Conservation (phyloP, 2,888 invertebrate species). For the Acleris emargana region DNA sequence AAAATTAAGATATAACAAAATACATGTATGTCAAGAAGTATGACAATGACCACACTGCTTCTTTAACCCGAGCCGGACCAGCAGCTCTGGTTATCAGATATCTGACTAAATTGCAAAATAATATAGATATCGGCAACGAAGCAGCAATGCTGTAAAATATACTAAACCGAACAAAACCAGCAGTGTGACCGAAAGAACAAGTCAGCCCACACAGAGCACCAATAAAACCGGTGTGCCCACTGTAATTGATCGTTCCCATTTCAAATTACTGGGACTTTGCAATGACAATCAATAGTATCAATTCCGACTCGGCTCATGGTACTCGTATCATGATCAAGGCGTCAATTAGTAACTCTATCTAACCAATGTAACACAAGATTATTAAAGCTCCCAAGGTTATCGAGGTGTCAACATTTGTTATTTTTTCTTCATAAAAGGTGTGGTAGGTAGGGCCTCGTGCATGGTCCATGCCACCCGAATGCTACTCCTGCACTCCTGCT, state of each 20-base stretch:
- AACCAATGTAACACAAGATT: constrained; percentile 17
- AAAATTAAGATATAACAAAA: no score
- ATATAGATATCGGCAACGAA: no score
- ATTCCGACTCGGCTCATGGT: constrained; percentile 2
- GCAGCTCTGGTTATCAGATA: no score
- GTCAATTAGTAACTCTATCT: constrained; percentile 25
- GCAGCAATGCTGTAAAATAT: no score
- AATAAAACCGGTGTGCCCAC: constrained; percentile 24
- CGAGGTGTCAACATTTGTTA: background rate
- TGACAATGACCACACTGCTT: no score
- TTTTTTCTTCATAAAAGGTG: background rate
- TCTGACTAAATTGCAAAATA: no score
- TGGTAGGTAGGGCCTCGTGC: no score
- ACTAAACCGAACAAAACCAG: no score
- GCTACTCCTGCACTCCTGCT: no score
- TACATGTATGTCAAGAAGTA: no score
- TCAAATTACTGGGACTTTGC: constrained; percentile 3
- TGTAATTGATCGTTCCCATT: constrained; percentile 17
- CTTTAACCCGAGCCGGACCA: no score
- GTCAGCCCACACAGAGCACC: constrained; percentile 23
- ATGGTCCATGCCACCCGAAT: no score
- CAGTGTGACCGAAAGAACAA: constrained; percentile 19
- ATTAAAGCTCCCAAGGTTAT: constrained; percentile 4
- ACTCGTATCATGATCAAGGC: background rate
- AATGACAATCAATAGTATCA: constrained; percentile 8